Percentiles rank a stretch among this genome's conserved stretches.
Conservation (phyloP, 2,888 invertebrate species). For the Myopa testacea region DNA sequence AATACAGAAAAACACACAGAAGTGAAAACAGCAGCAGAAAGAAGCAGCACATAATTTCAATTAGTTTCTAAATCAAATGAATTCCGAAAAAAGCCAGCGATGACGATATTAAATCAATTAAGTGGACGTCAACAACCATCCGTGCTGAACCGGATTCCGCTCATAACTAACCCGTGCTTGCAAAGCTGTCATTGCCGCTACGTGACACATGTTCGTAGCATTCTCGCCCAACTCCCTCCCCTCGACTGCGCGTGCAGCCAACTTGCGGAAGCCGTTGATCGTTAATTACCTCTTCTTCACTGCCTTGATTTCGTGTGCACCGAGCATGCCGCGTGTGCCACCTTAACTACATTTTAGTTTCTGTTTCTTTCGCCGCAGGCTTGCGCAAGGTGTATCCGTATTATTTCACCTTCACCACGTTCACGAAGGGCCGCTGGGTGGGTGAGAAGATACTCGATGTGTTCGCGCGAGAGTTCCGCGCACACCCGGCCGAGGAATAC, state of each 20-base stretch:
- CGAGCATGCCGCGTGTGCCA: too few species aligned
- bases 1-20: background rate
- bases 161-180: background rate
- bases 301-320: background rate
- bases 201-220: too few species aligned
- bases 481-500: constrained; percentile 93
- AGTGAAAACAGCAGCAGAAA: background rate
- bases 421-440: constrained; percentile 96
- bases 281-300: background rate
- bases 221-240: too few species aligned
- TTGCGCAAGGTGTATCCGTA: constrained; percentile 97
- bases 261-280: background rate
- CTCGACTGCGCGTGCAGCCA: background rate
- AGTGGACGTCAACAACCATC: background rate
- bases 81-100: background rate
- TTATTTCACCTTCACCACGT: constrained; percentile 95
- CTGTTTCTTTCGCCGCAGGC: constrained; percentile 68
- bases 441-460: constrained; percentile 93
- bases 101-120: constrained; percentile 21
- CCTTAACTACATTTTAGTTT: background rate
- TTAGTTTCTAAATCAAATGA: constrained; percentile 13
- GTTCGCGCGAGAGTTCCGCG: constrained; percentile 91
- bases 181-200: background rate
- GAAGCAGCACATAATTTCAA: constrained; percentile 3
- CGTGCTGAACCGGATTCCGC: background rate